These are phyloP conservation scores for Prietella phreatophila DNA, from an alignment of 2,113 vertebrate genomes.

Conservation along the genomic window DNA sequence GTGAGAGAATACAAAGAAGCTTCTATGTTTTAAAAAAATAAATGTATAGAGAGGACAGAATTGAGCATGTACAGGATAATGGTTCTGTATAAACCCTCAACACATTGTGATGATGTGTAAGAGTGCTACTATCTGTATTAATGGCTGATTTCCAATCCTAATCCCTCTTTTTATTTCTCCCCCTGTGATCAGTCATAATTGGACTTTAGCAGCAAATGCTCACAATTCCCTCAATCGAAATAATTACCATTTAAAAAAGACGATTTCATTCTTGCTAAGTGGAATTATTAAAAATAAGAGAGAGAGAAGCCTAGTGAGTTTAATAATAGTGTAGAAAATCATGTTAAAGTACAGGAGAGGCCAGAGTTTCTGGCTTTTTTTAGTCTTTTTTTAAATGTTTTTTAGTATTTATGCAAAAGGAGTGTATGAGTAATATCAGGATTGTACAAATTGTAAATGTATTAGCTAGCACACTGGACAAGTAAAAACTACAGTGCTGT, in stretches of 20 bases:
- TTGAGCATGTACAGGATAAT: not conserved
- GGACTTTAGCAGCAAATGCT: conserved; percentile 57
- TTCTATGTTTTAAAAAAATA: not conserved
- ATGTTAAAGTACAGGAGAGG: not conserved
- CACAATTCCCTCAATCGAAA: conserved; percentile 51
- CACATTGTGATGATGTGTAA: not conserved
- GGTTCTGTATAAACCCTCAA: not conserved
- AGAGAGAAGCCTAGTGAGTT: conserved; percentile 3
- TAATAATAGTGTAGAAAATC: conserved; percentile 13
- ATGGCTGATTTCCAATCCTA: conserved; percentile 60
- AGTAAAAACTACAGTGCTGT: too few relatives aligned
- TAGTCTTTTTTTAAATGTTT: too few relatives aligned
- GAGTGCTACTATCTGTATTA: conserved; percentile 19
- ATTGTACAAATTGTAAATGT: not conserved
- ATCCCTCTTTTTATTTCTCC: conserved; percentile 51
- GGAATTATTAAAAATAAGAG: conserved; percentile 26
- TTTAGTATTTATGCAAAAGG: not conserved
- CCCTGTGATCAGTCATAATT: conserved; percentile 61
- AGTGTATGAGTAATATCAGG: not conserved
- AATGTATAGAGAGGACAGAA: not conserved
- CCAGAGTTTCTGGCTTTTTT: not conserved
- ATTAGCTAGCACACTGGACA: not conserved
- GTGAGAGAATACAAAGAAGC: too few relatives aligned
- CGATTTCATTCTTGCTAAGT: conserved; percentile 38
- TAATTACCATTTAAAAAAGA: conserved; percentile 52